Evolutionary conservation across 1,140 invertebrate genomes (phyloP), one percentile per base, ranked within the genome.

Genomic region (Neodiprion pinetum): DNA sequence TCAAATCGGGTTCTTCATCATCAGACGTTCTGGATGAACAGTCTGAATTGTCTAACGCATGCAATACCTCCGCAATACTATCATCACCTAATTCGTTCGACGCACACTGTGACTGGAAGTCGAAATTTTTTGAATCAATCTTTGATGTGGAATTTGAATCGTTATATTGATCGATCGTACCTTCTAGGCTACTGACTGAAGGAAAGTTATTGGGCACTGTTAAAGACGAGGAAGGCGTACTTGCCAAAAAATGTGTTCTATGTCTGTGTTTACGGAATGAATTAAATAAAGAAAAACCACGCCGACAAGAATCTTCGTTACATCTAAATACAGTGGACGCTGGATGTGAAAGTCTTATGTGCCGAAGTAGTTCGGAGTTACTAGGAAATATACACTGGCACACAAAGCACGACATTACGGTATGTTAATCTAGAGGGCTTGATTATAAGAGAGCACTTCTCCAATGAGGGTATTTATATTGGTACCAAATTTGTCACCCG

Each of bases 231-330:
- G n/a, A 53, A 53, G 50, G n/a, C n/a, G 10, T n/a, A 11, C 10
- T 53, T 53, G 10, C 50, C 10, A 53, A 53, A 23, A 40, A 50
- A 61, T 74, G 73, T 70, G 69, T 70, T 9, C 9, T 47, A 48
- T 28, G 12, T 70, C 73, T 70, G 67, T 74, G 73, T 49, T 50
- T 48, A 5, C 14, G 49, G 53, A 70, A 74, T 3, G 73, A 74
- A 74, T 47, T 70, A 8, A 74, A 53, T 14, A 28, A 28, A 10
- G 73, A 1, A 70, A 74, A 70, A 53, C 53, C 61, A 21, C 73
- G 48, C 14, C 8, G 49, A n/a, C 68, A 67, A 28, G 40, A 14
- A n/a, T 12, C 40, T 74, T 28, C 17, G 10, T 21, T 21, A 21
- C 48, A 61, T 68, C 48, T 17, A 17, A 70, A 49, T 65, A 74